Evolutionary conservation across 2,888 invertebrate genomes (phyloP).

Genomic region (Dynastes grantii): DNA sequence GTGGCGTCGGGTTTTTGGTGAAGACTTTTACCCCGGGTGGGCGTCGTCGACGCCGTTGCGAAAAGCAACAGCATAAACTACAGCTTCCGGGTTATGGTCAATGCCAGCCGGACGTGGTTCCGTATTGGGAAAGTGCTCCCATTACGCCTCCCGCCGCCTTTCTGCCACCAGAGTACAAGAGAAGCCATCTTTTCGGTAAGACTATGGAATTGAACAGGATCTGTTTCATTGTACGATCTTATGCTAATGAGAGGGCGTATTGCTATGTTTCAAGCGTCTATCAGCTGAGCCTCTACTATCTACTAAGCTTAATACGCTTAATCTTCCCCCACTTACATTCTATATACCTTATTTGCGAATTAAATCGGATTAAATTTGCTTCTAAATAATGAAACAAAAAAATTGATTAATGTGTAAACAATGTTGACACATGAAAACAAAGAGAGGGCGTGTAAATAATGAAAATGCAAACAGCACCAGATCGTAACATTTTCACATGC

Average conservation of each 20-base stretch:
- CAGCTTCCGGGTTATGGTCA: constrained; percentile 64
- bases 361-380: too few relatives aligned
- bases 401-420: too few relatives aligned
- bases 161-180: constrained; percentile 75
- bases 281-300: too few relatives aligned
- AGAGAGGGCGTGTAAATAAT: too few relatives aligned
- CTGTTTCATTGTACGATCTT: neutral
- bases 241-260: neutral
- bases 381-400: too few relatives aligned
- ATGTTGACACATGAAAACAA: too few relatives aligned
- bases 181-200: constrained; percentile 57
- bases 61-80: constrained; percentile 73
- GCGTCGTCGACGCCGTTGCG: constrained; percentile 76
- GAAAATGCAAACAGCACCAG: too few relatives aligned
- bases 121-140: constrained; percentile 75
- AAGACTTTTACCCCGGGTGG: constrained; percentile 78
- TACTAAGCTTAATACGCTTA: too few relatives aligned
- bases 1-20: constrained; percentile 76
- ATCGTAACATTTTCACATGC: too few relatives aligned
- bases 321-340: too few relatives aligned
- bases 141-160: constrained; percentile 82
- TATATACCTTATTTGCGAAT: too few relatives aligned
- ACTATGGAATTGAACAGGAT: neutral
- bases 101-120: constrained; percentile 73
- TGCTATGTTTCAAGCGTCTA: neutral